phyloP scores from a whole-genome alignment of 2,888 invertebrate species.

The Pyrgus malvae region DNA sequence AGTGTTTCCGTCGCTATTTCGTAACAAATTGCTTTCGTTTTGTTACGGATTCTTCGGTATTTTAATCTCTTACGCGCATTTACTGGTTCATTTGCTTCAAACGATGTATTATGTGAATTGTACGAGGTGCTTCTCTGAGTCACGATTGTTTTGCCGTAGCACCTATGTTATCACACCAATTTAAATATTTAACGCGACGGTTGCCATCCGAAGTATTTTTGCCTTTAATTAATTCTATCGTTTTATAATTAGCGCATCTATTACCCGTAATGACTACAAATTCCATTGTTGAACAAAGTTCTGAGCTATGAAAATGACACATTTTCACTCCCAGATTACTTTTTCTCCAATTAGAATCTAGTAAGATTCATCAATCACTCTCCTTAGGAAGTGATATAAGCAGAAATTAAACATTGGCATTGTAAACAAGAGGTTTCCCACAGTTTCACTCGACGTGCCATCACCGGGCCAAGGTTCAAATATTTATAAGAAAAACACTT shows the following conservation, averaged over 20 bases:
- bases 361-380: not conserved
- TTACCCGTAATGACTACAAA: not conserved
- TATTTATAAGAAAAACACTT: too few relatives aligned
- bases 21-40: conserved; percentile 34
- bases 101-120: conserved; percentile 4
- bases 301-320: too few relatives aligned
- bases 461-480: too few relatives aligned
- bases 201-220: not conserved
- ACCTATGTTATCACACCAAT: conserved; percentile 15
- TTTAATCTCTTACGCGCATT: conserved; percentile 32
- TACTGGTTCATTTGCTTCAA: conserved; percentile 28
- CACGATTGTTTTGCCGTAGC: conserved; percentile 9
- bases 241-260: not conserved
- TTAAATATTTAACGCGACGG: not conserved
- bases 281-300: not conserved
- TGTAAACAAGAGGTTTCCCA: not conserved
- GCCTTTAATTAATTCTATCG: not conserved
- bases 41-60: conserved; percentile 25
- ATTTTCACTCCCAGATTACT: too few relatives aligned
- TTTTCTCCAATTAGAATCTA: not conserved
- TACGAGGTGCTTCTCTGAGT: conserved; percentile 7
- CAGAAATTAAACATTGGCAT: not conserved
- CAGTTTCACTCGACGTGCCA: not conserved
- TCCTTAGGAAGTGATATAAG: not conserved
- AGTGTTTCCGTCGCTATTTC: conserved; percentile 41